These are phyloP conservation scores for Alces alces DNA, from an alignment of 2,113 vertebrate species.

Conservation along the genomic window DNA sequence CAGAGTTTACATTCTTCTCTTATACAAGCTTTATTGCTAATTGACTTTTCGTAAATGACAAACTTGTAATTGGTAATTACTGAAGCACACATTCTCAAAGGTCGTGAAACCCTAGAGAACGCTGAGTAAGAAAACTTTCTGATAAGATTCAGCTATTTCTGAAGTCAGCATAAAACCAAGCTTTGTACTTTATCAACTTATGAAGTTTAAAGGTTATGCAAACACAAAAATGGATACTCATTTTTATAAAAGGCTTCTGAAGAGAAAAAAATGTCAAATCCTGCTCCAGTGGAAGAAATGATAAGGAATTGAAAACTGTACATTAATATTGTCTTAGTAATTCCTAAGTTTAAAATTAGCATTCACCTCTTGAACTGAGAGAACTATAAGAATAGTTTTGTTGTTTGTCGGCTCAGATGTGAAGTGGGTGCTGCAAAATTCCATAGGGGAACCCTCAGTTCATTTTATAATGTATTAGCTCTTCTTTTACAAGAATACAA, in stretches of 20 bases:
- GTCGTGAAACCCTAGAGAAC: neutral
- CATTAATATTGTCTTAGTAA: neutral
- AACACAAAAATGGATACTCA: slow-evolving; percentile 27
- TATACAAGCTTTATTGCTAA: slow-evolving; percentile 10
- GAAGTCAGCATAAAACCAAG: slow-evolving; percentile 60
- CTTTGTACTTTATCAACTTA: slow-evolving; percentile 47
- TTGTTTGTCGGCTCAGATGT: neutral
- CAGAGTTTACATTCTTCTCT: neutral
- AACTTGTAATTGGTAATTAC: slow-evolving; percentile 29
- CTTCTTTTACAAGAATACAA: neutral
- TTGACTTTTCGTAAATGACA: slow-evolving; percentile 42
- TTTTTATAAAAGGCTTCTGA: slow-evolving; percentile 20
- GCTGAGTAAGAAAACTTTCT: slow-evolving; percentile 17
- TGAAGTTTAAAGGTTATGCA: slow-evolving; percentile 54
- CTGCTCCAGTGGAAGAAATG: neutral
- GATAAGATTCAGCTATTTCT: neutral
- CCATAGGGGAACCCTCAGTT: neutral
- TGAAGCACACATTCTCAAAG: slow-evolving; percentile 26
- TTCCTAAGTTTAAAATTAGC: slow-evolving; percentile 2
- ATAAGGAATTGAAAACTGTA: neutral
- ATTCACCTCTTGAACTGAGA: neutral
- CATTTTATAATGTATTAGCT: neutral
- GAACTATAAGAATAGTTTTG: neutral
- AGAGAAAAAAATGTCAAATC: neutral
- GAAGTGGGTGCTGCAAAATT: neutral